Evolutionary conservation across 2,888 invertebrate species (phyloP).

Genomic region (Athrips mouffetella): DNA sequence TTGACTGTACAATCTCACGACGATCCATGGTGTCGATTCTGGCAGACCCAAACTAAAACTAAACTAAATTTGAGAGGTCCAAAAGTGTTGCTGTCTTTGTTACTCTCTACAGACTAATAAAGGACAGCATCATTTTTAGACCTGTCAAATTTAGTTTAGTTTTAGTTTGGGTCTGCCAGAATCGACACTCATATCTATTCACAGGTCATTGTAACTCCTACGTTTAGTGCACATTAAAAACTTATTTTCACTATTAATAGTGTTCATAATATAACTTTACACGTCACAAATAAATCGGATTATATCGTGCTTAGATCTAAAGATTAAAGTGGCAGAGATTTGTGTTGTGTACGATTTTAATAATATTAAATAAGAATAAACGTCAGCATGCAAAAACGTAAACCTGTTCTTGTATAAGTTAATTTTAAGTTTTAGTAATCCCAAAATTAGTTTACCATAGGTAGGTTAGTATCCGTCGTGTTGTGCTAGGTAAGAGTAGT

Average conservation of each 20-base stretch:
- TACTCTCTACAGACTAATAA: too few species aligned
- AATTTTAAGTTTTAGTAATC: too few species aligned
- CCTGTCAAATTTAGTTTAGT: too few species aligned
- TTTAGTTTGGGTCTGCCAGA: too few species aligned
- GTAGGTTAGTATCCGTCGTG: too few species aligned
- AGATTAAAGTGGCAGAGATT: conserved; percentile 7
- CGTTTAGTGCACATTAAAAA: conserved; percentile 5
- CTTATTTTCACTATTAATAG: neutral
- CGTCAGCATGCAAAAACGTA: conserved; percentile 8
- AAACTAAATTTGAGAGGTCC: too few species aligned
- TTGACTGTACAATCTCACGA: conserved; percentile 2
- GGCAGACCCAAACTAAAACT: too few species aligned
- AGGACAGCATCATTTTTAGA: too few species aligned
- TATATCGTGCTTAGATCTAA: conserved; percentile 12
- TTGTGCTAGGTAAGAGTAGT: too few species aligned
- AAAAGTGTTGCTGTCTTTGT: too few species aligned
- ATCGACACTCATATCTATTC: neutral
- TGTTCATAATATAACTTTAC: neutral
- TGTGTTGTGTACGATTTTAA: neutral
- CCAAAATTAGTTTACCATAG: too few species aligned
- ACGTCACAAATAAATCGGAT: conserved; percentile 12
- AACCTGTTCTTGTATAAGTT: neutral
- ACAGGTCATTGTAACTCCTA: conserved; percentile 3
- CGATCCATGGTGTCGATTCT: too few species aligned
- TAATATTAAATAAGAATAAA: neutral